Percentiles rank a stretch among this genome's conserved stretches.
phyloP scores from a whole-genome alignment of 23 tunicate genomes.

The Clavelina lepadiformis region DNA sequence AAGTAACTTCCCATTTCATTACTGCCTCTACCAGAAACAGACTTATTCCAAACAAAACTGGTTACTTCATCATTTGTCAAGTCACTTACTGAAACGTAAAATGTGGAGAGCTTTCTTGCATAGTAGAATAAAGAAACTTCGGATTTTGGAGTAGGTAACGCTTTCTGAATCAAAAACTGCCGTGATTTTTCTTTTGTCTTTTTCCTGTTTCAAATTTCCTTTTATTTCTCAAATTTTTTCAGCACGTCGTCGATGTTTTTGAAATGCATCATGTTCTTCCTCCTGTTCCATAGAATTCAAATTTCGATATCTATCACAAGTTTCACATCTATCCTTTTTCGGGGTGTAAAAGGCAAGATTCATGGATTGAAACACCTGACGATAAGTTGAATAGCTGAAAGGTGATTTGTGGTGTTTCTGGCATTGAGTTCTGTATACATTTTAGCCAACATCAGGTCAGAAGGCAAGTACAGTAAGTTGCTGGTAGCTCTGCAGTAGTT shows the following conservation, averaged over 20 bases:
- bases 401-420: neutral
- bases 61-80: neutral
- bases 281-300: neutral
- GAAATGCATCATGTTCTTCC: constrained; percentile 10
- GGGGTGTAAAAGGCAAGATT: constrained; percentile 6
- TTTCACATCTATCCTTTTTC: constrained; percentile 24
- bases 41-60: constrained; percentile 1
- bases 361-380: neutral
- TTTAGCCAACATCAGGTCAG: neutral
- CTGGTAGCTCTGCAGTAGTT: constrained; percentile 23
- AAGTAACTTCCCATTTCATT: constrained; percentile 6
- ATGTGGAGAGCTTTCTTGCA: constrained; percentile 4
- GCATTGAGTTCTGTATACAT: too few relatives aligned
- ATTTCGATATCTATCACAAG: constrained; percentile 1
- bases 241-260: constrained; percentile 11
- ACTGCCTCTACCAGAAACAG: constrained; percentile 1
- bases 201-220: constrained; percentile 10
- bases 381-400: constrained; percentile 8
- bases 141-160: constrained; percentile 2
- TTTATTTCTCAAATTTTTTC: constrained; percentile 14
- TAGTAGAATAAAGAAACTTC: constrained; percentile 11
- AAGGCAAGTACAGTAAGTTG: too few relatives aligned
- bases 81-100: constrained; percentile 1
- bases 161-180: constrained; percentile 12
- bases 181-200: neutral